Base-by-base conservation (phyloP, 2,797 vertebrate species). In the Silurus lanzhouensis region DNA sequence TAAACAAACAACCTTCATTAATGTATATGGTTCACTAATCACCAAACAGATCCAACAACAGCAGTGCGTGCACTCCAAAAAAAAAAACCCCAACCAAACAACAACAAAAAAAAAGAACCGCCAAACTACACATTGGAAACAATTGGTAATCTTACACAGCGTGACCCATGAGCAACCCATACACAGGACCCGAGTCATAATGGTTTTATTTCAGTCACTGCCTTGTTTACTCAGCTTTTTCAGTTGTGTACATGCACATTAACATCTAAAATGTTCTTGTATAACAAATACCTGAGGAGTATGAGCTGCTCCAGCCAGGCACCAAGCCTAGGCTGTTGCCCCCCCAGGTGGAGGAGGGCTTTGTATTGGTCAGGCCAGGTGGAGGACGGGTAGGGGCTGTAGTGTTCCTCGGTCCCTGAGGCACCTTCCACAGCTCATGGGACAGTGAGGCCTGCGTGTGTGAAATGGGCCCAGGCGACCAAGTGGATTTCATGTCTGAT, bases 341-440 rank as follows among this genome's bases (percentile, higher is more conserved):
- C 1, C 97, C 97, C 98, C 98, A 99, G 1, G 97, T 97, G 83
- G 97, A 97, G 46, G 97, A 96, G 89, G 96, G 96, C 94, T 99
- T 99, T 93, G 95, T 95, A 92, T 97, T 97, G 83, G 97, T 96
- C 86, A 99, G 92, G 90, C 98, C 98, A 61, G 98, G 98, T 3
- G 98, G 98, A 4, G 98, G 98, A 88, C 98, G 95, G 0, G 97
- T 96, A 14, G 97, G 97, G 82, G 97, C 96, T 17, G 94, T 93
- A 91, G 95, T 95, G 94, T 95, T 97, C 91, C 98, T 97, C 25
- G 96, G 96, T 46, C 94, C 95, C 88, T 95, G 95, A 31, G 95
- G 95, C 85, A 99, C 98, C 94, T 99, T 99, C 98, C 98, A 99
- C 87, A 99, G 95, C 91, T 99, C 98, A 0, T 99, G 98, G 84